phyloP scores from a whole-genome alignment of 2,797 vertebrate species.

The Spondyliosoma cantharus region DNA sequence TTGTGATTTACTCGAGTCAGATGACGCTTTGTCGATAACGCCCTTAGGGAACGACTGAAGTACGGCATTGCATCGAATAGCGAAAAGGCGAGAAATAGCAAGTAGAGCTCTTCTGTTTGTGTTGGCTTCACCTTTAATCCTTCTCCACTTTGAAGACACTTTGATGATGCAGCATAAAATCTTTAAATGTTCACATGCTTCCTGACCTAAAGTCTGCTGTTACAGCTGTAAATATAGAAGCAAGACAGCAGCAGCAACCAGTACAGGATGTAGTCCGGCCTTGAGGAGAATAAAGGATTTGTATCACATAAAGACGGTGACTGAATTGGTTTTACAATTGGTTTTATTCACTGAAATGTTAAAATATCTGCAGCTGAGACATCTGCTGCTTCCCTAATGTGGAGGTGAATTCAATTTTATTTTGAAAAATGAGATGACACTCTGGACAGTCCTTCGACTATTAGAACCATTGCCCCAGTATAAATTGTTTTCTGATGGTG shows the following conservation, averaged over 20 bases:
- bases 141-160: conserved; percentile 28
- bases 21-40: conserved; percentile 60
- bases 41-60: conserved; percentile 32
- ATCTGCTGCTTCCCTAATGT: neutral
- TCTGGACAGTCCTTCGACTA: neutral
- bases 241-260: conserved; percentile 7
- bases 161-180: conserved; percentile 22
- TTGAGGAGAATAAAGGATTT: neutral
- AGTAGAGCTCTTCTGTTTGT: conserved; percentile 27
- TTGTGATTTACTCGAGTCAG: conserved; percentile 51
- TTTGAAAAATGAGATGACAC: neutral
- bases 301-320: conserved; percentile 2
- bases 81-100: conserved; percentile 26
- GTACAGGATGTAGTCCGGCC: neutral
- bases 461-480: neutral
- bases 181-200: conserved; percentile 22
- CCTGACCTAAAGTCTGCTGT: conserved; percentile 13
- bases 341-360: neutral
- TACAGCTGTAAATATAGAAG: neutral
- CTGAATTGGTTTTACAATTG: neutral
- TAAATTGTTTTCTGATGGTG: conserved; percentile 5
- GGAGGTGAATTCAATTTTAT: neutral
- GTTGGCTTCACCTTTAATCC: conserved; percentile 31
- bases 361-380: neutral
- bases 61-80: conserved; percentile 33